Percentiles rank a stretch among this genome's conserved stretches.
Evolutionary conservation across 92 coral and sea anemone genomes (phyloP).

Genomic region (Parazoanthus atlanticus): DNA sequence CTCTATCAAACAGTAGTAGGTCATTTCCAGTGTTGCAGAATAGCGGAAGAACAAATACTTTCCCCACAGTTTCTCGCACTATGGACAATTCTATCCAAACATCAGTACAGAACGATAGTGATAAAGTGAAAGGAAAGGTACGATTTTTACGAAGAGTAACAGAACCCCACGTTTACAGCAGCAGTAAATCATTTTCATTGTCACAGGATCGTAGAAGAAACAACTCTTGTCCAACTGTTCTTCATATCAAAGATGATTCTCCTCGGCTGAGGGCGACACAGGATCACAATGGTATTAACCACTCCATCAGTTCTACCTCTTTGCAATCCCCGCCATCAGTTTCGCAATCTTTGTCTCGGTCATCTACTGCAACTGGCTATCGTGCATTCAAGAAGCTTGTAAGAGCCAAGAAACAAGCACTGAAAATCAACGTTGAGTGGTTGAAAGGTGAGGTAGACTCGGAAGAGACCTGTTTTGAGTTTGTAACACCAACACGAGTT

Average conservation of each 20-base stretch:
- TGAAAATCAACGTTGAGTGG: neutral
- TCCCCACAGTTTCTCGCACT: neutral
- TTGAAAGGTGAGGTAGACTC: neutral
- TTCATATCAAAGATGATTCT: neutral
- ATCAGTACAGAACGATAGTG: neutral
- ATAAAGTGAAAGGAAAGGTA: neutral
- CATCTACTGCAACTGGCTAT: neutral
- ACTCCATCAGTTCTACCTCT: neutral
- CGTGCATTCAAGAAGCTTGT: constrained; percentile 15
- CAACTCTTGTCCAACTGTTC: neutral
- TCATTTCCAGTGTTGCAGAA: neutral
- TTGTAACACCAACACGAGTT: neutral
- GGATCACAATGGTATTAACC: neutral
- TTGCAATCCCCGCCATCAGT: neutral
- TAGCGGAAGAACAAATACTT: neutral
- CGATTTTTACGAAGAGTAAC: neutral
- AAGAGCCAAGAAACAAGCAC: constrained; percentile 8
- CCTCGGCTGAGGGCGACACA: neutral
- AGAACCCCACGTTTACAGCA: neutral
- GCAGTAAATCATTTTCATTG: neutral
- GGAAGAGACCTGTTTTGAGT: neutral
- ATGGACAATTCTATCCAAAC: neutral
- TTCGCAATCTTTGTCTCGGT: neutral
- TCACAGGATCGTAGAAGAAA: neutral
- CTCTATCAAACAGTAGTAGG: neutral